These are phyloP conservation scores for Scalopus aquaticus DNA, from an alignment of 2,113 vertebrate species.

Conservation along the genomic window DNA sequence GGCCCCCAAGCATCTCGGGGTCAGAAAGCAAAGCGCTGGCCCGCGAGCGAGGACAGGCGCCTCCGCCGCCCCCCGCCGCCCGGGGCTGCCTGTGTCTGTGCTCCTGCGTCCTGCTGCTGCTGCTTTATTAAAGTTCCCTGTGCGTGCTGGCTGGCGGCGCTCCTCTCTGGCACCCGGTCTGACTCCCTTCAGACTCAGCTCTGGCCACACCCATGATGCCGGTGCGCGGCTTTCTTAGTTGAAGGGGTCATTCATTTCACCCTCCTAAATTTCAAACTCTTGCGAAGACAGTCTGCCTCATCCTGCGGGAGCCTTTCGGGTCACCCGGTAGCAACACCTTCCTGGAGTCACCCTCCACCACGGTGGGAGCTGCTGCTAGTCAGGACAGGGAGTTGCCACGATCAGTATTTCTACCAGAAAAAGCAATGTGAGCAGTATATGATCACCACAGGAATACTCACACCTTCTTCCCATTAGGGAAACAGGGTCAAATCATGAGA, in stretches of 20 bases:
- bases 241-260: not conserved
- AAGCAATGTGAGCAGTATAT: not conserved
- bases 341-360: not conserved
- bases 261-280: constrained; percentile 11
- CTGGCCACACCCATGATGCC: not conserved
- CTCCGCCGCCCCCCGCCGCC: too few relatives aligned
- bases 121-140: not conserved
- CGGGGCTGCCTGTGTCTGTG: not conserved
- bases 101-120: not conserved
- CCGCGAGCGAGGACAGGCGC: not conserved
- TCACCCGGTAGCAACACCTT: not conserved
- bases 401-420: not conserved
- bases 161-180: not conserved
- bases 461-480: not conserved
- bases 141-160: not conserved
- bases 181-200: not conserved
- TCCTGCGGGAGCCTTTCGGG: not conserved
- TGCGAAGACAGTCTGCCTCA: too few relatives aligned
- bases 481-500: not conserved
- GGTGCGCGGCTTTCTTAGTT: not conserved
- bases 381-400: not conserved
- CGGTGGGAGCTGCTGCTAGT: not conserved
- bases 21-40: not conserved
- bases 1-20: not conserved
- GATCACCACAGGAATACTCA: not conserved